phyloP scores from a whole-genome alignment of 2,113 vertebrate genomes.

The Uria aalge region DNA sequence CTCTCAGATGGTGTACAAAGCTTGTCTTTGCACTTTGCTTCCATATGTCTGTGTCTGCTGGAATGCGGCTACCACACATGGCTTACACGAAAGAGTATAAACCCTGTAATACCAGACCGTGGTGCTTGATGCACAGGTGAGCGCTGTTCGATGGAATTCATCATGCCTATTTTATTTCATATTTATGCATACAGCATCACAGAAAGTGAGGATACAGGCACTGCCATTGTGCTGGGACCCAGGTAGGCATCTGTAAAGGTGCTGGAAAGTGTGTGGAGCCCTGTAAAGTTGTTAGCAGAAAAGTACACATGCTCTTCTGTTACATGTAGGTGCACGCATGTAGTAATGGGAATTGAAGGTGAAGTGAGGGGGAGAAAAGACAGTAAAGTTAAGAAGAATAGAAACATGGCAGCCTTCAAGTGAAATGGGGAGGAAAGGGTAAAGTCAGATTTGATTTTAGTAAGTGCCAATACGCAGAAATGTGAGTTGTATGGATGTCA shows the following conservation, averaged over 20 bases:
- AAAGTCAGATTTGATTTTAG: neutral
- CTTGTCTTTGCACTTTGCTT: neutral
- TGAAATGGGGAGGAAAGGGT: neutral
- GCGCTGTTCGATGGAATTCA: neutral
- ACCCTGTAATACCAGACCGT: neutral
- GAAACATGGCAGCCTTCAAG: neutral
- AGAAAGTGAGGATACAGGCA: neutral
- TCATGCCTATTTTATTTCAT: neutral
- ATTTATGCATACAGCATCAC: neutral
- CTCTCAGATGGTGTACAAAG: neutral
- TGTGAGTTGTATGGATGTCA: neutral
- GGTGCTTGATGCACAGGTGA: neutral
- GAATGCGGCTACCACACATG: neutral
- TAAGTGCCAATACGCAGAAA: neutral
- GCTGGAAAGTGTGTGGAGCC: neutral
- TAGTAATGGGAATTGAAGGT: neutral
- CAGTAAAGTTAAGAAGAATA: neutral
- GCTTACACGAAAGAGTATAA: neutral
- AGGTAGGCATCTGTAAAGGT: neutral
- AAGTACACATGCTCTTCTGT: neutral
- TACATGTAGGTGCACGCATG: neutral
- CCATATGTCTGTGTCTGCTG: neutral
- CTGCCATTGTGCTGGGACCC: neutral
- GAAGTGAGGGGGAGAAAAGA: neutral
- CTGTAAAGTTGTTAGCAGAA: neutral